phyloP scores from a whole-genome alignment of 2,113 vertebrate genomes.

The Xiphophorus maculatus region DNA sequence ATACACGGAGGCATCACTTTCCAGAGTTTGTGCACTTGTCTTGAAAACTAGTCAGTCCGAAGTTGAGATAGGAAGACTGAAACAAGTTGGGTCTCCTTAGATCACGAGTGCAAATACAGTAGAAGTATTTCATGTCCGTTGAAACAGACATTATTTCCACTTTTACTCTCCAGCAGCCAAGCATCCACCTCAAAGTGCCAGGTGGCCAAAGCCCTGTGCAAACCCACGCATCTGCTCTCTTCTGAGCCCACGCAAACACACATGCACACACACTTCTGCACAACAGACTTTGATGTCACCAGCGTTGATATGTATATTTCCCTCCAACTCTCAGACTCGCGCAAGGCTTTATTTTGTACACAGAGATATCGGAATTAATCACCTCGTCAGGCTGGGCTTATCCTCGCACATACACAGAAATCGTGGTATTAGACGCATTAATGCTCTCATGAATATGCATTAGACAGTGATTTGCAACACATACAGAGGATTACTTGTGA shows the following conservation, averaged over 20 bases:
- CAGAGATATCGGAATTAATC: constrained; percentile 71
- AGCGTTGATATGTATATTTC: constrained; percentile 64
- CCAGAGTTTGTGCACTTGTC: constrained; percentile 18
- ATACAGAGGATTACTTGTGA: constrained; percentile 69
- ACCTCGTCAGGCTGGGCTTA: constrained; percentile 70
- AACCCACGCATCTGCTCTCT: constrained; percentile 76
- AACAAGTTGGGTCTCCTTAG: constrained; percentile 28
- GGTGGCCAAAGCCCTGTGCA: constrained; percentile 75
- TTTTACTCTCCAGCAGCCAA: constrained; percentile 64
- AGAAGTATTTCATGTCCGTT: constrained; percentile 30
- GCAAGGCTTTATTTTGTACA: constrained; percentile 71
- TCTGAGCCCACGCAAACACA: constrained; percentile 70
- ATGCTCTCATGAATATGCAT: constrained; percentile 76
- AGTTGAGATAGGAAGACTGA: constrained; percentile 16
- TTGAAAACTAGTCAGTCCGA: constrained; percentile 29
- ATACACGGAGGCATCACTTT: constrained; percentile 5
- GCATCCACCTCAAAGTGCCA: constrained; percentile 75
- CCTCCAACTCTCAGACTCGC: constrained; percentile 35
- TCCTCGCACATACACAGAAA: constrained; percentile 71
- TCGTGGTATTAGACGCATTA: constrained; percentile 71
- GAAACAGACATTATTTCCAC: constrained; percentile 56
- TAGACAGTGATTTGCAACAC: constrained; percentile 66
- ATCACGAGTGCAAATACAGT: constrained; percentile 31
- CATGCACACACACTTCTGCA: constrained; percentile 51
- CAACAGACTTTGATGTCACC: constrained; percentile 72